Conservation (phyloP, 1,140 invertebrate species). For the Agrilus planipennis region DNA sequence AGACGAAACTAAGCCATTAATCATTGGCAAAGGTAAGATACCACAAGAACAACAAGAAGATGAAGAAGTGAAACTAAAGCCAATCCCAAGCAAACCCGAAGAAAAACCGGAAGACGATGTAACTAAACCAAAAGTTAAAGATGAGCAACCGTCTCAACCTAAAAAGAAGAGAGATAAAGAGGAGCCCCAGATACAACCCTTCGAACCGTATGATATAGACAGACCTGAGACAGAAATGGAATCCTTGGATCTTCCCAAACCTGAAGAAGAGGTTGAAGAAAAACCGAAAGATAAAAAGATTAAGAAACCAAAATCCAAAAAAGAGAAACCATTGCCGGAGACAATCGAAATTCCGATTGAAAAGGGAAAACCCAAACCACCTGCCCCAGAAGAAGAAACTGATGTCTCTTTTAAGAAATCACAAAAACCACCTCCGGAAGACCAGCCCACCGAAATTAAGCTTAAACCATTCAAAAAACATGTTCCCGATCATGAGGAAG, state of each 20-base stretch:
- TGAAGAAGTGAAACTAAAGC: constrained; percentile 36
- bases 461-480: constrained; percentile 24
- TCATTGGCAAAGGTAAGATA: constrained; percentile 40
- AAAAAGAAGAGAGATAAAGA: constrained; percentile 13
- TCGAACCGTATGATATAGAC: constrained; percentile 26
- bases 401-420: constrained; percentile 43
- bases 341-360: constrained; percentile 12
- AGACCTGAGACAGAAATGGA: constrained; percentile 28
- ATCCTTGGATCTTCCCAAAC: constrained; percentile 31
- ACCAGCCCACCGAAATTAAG: constrained; percentile 29
- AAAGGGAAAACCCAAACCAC: constrained; percentile 10
- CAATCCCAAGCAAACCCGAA: constrained; percentile 32
- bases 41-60: constrained; percentile 36
- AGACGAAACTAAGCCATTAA: constrained; percentile 33
- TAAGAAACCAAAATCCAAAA: constrained; percentile 12
- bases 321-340: constrained; percentile 15
- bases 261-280: constrained; percentile 18
- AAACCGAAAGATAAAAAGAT: constrained; percentile 14
- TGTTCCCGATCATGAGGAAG: constrained; percentile 17
- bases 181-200: constrained; percentile 28
- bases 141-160: too few relatives aligned
- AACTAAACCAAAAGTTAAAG: neutral
- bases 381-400: constrained; percentile 22
- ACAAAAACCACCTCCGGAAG: constrained; percentile 34
- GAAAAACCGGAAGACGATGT: constrained; percentile 14